A percentile compares a stretch with the other conserved stretches of the same genome.
phyloP scores from a whole-genome alignment of 2,888 invertebrate species.

The Rhimphoctona megacephalus region DNA sequence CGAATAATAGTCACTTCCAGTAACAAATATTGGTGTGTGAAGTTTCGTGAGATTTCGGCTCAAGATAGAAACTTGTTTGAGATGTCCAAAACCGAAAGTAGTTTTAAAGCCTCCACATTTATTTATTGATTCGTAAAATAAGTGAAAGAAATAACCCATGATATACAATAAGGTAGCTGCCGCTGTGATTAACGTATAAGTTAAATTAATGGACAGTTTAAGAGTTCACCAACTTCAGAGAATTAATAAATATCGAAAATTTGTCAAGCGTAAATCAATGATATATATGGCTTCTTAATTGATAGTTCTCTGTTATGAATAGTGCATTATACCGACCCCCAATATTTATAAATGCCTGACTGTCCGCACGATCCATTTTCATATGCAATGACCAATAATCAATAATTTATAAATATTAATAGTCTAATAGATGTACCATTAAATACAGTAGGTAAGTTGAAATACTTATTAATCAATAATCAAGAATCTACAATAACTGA shows the following conservation, averaged over 20 bases:
- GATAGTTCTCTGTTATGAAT: not conserved
- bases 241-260: slow-evolving; percentile 1
- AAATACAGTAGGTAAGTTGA: too few species aligned
- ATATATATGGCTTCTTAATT: not conserved
- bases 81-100: not conserved
- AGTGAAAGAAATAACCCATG: not conserved
- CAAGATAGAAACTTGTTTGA: not conserved
- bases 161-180: too few species aligned
- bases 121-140: not conserved
- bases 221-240: not conserved
- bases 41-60: not conserved
- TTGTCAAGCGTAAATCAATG: not conserved
- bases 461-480: not conserved
- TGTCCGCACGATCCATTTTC: not conserved
- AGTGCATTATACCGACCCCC: not conserved
- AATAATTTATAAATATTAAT: too few species aligned
- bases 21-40: not conserved
- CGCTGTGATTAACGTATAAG: not conserved
- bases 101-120: not conserved
- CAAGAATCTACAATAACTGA: not conserved
- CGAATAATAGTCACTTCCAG: not conserved
- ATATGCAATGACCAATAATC: not conserved
- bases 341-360: not conserved
- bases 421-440: too few species aligned
- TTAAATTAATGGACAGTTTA: not conserved